These are phyloP conservation scores for Holcopasites calliopsidis DNA, from an alignment of 1,140 invertebrate species.

Conservation along the genomic window DNA sequence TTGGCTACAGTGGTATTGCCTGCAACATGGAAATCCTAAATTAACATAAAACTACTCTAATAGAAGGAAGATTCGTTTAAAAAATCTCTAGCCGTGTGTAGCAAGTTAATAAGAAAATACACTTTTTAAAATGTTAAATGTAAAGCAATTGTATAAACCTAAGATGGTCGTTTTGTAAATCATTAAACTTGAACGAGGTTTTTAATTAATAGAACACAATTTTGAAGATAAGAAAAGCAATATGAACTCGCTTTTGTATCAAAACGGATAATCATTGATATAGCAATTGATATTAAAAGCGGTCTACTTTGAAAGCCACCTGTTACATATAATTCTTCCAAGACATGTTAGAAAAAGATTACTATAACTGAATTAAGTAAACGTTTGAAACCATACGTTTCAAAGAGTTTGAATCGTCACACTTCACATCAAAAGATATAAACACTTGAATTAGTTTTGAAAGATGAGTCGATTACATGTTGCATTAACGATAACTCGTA, in stretches of 20 bases:
- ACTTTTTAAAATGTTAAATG: neutral
- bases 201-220: too few relatives aligned
- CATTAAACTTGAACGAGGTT: neutral
- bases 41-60: conserved; percentile 12
- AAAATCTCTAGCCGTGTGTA: too few relatives aligned
- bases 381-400: neutral
- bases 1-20: conserved; percentile 41
- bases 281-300: neutral
- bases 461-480: neutral
- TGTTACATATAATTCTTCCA: conserved; percentile 14
- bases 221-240: too few relatives aligned
- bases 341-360: too few relatives aligned
- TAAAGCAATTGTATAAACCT: neutral
- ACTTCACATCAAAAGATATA: neutral
- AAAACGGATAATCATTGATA: neutral
- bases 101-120: too few relatives aligned
- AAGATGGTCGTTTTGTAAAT: neutral
- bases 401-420: neutral
- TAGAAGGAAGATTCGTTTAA: neutral
- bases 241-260: neutral
- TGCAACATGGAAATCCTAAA: conserved; percentile 34
- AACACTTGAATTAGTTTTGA: neutral
- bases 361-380: too few relatives aligned
- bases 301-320: conserved; percentile 12
- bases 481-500: neutral